Conservation (phyloP, 2,888 invertebrate genomes). For the Dryadula phaetusa region DNA sequence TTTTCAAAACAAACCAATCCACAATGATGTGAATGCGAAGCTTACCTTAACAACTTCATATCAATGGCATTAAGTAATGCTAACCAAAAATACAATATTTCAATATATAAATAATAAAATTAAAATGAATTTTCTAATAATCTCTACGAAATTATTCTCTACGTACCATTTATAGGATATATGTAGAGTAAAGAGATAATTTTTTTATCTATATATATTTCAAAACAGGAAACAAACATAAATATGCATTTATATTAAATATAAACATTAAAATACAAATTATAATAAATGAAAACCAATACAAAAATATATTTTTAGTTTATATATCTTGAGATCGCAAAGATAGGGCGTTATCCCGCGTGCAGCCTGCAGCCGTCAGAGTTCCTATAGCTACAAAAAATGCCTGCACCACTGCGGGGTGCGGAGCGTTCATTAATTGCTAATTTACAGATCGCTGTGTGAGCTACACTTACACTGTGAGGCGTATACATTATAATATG, state of each 20-base stretch:
- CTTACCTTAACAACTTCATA: no score
- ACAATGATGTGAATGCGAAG: no score
- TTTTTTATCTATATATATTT: no score
- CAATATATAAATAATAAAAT: no score
- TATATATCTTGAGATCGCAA: conserved; percentile 41
- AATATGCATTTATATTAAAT: no score
- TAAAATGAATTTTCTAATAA: neutral
- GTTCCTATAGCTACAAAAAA: conserved; percentile 51
- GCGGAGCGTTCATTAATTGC: conserved; percentile 73
- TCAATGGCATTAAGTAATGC: no score
- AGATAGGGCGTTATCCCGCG: conserved; percentile 31
- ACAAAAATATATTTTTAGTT: neutral
- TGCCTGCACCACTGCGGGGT: conserved; percentile 50
- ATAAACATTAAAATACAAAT: no score
- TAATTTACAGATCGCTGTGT: conserved; percentile 79
- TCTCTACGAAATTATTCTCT: neutral
- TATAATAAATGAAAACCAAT: neutral
- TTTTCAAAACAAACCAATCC: no score
- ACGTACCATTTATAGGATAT: no score
- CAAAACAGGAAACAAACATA: no score
- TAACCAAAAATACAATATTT: no score
- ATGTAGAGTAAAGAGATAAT: no score
- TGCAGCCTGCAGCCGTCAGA: conserved; percentile 44
- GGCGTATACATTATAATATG: conserved; percentile 20
- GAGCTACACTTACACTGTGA: conserved; percentile 43